A percentile compares a stretch with the other conserved stretches of the same genome.
Conservation (phyloP, 1,140 invertebrate genomes). For the Doryteuthis pealeii region DNA sequence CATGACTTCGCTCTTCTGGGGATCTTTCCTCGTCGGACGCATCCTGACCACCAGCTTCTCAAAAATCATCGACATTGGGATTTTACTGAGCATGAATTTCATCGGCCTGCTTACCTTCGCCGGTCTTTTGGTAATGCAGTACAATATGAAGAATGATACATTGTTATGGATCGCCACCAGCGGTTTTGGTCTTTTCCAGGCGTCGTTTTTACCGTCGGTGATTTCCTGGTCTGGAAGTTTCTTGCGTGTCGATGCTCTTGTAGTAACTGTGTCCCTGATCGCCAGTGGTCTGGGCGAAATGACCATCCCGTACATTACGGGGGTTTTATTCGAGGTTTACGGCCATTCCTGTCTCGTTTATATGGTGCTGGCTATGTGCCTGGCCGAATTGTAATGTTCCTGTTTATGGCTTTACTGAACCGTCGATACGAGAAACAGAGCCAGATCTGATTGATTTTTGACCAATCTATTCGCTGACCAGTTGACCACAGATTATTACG, state of each 20-base stretch:
- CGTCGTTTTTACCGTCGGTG: conserved; percentile 20
- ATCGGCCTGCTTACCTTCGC: conserved; percentile 10
- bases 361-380: conserved; percentile 3
- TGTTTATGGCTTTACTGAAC: not conserved
- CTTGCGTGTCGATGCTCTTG: conserved; percentile 9
- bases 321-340: conserved; percentile 4
- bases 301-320: conserved; percentile 19
- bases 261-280: conserved; percentile 17
- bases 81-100: conserved; percentile 14
- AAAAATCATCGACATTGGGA: conserved; percentile 9
- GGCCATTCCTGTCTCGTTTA: conserved; percentile 9
- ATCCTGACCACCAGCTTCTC: conserved; percentile 16
- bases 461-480: no score
- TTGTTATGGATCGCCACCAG: conserved; percentile 24
- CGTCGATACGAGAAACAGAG: not conserved
- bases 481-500: no score
- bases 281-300: conserved; percentile 19
- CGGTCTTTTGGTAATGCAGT: not conserved
- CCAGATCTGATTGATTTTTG: not conserved
- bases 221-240: conserved; percentile 20
- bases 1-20: conserved; percentile 22
- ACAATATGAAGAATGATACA: not conserved
- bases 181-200: conserved; percentile 18
- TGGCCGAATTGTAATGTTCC: not conserved
- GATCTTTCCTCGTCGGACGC: conserved; percentile 17